Base-by-base conservation (phyloP, 2,888 invertebrate genomes). In the Diachrysia chrysitis region DNA sequence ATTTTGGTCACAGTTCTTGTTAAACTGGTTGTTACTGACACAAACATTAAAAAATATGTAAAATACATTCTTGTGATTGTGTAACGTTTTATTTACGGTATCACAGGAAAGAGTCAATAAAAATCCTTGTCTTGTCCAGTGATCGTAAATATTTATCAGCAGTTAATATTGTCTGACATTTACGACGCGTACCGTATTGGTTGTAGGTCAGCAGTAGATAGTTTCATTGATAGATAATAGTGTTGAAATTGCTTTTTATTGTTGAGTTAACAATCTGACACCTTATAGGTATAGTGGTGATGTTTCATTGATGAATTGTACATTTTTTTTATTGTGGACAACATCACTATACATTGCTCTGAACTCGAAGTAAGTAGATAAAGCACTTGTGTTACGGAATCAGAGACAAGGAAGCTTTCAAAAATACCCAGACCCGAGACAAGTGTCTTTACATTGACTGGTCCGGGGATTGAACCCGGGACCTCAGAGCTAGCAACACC, bases 121-220 rank as follows among this genome's bases (percentile, higher is more conserved):
- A 61, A 29, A 62, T 48, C 25, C 35, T 2, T 51, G 23, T 65
- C 32, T 61, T 32, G 37, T 23, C 29, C 48, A 71, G 23, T 60
- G 60, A 21, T 54, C 62, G 46, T 72, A 60, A 66, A 69, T 65
- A 57, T 63, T 69, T 72, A 72, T 69, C 63, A 63, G 60, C 32
- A 54, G 60, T 72, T 63, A 61, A 69, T 66, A 58, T 63, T 35
- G 42, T 48, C 37, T 29, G 66, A 66, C 63, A 57, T 69, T 72
- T 72, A 66, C 59, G 69, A 58, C 35, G 32, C 10, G n/a, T n/a
- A 42, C 10, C 17, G 14, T 58, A 61, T 66, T 58, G 16, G 58
- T 19, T 37, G 23, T 25, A 35, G 14, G 51, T 14, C 58, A 46
- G 12, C 10, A 10, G 58, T 16, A 23, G n/a, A 23, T 35, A 32